These are phyloP conservation scores for Saccostrea glomerata DNA, from an alignment of 1,140 invertebrate genomes.

Conservation along the genomic window DNA sequence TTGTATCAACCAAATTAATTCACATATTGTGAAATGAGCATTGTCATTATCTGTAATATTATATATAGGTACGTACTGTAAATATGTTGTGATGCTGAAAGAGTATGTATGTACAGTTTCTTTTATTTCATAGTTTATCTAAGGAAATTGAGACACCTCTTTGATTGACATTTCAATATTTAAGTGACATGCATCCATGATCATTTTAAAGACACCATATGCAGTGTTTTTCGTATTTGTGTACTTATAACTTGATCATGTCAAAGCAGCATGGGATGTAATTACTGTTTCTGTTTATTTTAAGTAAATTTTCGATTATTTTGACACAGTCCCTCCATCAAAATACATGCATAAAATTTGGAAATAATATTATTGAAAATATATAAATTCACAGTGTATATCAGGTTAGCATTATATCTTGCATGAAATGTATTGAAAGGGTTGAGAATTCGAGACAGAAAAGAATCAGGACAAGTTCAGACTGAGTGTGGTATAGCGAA, in stretches of 20 bases:
- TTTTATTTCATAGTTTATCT: too few relatives aligned
- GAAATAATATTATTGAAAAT: not conserved
- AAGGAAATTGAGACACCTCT: too few relatives aligned
- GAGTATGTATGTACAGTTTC: too few relatives aligned
- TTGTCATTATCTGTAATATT: not conserved
- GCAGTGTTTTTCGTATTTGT: not conserved
- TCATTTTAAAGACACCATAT: not conserved
- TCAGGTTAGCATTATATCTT: too few relatives aligned
- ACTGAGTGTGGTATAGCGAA: not conserved
- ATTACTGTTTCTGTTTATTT: not conserved
- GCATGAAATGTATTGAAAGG: too few relatives aligned
- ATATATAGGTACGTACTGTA: not conserved
- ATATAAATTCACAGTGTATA: not conserved
- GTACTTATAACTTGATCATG: not conserved
- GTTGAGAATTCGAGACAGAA: too few relatives aligned
- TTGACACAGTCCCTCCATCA: not conserved
- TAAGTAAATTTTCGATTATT: not conserved
- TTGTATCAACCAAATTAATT: not conserved
- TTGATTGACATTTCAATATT: not conserved
- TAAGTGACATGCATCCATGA: not conserved
- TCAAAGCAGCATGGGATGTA: not conserved
- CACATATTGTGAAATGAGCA: not conserved
- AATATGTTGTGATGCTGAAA: not conserved
- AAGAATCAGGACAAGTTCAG: too few relatives aligned
- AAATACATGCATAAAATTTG: not conserved